Evolutionary conservation across 2,888 invertebrate genomes (phyloP).

Genomic region (Lepidonotus clava): DNA sequence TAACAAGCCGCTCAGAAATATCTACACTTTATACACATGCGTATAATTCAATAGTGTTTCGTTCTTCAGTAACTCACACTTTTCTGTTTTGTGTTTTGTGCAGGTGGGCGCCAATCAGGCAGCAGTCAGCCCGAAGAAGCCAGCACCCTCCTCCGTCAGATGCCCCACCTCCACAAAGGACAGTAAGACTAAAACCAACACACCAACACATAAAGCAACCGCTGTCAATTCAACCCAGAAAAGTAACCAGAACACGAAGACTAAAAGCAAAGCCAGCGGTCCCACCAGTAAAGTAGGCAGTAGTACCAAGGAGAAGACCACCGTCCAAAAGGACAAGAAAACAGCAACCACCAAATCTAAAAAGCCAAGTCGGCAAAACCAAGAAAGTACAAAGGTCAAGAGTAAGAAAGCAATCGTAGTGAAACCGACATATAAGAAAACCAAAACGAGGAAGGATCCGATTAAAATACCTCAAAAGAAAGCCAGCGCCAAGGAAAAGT

Average conservation of each 20-base stretch:
- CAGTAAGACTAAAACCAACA: neutral
- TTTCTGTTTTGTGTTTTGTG: neutral
- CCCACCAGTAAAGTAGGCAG: neutral
- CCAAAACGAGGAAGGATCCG: constrained; percentile 13
- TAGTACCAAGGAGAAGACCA: constrained; percentile 1
- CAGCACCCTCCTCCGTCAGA: neutral
- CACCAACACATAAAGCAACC: neutral
- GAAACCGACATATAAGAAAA: constrained; percentile 5
- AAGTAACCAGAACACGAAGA: neutral
- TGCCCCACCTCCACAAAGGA: constrained; percentile 29
- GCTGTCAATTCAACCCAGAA: neutral
- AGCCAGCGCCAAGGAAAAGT: neutral
- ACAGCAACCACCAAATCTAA: constrained; percentile 2
- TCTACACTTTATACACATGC: too few species aligned
- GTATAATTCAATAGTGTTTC: too few species aligned
- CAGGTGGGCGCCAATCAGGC: constrained; percentile 38
- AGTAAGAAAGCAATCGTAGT: neutral
- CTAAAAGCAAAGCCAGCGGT: neutral
- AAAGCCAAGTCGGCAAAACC: constrained; percentile 7
- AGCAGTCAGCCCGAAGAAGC: constrained; percentile 22
- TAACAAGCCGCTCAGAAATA: too few species aligned
- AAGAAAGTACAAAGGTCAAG: neutral
- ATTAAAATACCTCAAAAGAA: constrained; percentile 1
- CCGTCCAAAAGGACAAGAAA: neutral
- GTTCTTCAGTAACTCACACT: neutral